phyloP scores from a whole-genome alignment of 2,888 invertebrate species.

The Salticus scenicus region DNA sequence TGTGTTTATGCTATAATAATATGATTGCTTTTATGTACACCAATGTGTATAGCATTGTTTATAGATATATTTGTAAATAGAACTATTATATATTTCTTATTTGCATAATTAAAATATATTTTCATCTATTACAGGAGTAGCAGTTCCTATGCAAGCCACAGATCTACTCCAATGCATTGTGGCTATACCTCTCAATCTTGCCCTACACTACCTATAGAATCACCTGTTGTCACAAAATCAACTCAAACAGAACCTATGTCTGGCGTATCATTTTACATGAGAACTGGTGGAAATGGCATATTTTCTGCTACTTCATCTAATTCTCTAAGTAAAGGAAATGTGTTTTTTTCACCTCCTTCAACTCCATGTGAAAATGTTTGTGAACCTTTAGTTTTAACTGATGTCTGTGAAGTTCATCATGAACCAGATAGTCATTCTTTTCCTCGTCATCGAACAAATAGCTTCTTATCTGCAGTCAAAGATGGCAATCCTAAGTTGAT shows the following conservation, averaged over 20 bases:
- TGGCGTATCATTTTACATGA: conserved; percentile 27
- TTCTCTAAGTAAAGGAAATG: conserved; percentile 32
- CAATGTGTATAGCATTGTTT: too few relatives aligned
- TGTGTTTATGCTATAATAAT: too few relatives aligned
- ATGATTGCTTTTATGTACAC: too few relatives aligned
- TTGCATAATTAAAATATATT: too few relatives aligned
- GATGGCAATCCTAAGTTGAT: conserved; percentile 60
- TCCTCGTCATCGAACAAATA: conserved; percentile 63
- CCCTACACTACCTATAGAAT: conserved; percentile 70
- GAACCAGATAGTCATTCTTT: conserved; percentile 49
- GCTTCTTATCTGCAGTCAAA: conserved; percentile 64
- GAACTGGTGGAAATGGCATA: background rate
- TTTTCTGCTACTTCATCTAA: conserved; percentile 33
- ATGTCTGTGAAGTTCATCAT: conserved; percentile 49
- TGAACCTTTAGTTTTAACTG: conserved; percentile 35
- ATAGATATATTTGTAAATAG: too few relatives aligned
- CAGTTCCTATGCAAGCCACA: conserved; percentile 63
- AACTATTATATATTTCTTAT: too few relatives aligned
- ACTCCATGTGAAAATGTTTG: conserved; percentile 45
- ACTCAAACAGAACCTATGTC: conserved; percentile 69
- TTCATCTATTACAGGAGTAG: conserved; percentile 54
- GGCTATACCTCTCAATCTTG: conserved; percentile 63
- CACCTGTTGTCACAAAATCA: conserved; percentile 62
- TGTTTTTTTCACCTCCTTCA: conserved; percentile 31
- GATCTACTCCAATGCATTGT: conserved; percentile 67